Base-by-base conservation (phyloP, 30 jellyfish, hydroid and myxozoan species). In the Hydractinia symbiolongicarpus region DNA sequence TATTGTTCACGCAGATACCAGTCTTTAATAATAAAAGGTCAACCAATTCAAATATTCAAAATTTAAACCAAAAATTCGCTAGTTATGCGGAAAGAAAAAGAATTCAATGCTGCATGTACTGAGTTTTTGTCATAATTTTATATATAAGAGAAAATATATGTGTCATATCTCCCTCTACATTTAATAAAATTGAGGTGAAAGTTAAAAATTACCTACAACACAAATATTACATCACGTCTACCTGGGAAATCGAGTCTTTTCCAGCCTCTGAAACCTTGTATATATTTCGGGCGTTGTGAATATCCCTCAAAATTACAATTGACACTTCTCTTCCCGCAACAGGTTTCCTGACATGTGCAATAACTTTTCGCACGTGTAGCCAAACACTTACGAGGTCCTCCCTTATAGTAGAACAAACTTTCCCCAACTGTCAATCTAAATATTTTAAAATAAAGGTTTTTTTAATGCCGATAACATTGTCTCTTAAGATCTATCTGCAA, bases 171-270 rank as follows among this genome's bases (percentile, higher is more conserved):
- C 44, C 44, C 44, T 30, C 2, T 30, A 30, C 44, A 30, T 30
- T 30, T n/a, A n/a, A n/a, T n/a, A 30, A 30, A 30, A 30, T 30
- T 30, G 44, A 30, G 44, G 44, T 30, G 44, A 30, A 1, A 30
- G 44, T 30, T 30, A 30, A 30, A 30, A 30, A 30, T 30, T 30
- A 30, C 44, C 44, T 2, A 30, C 44, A 30, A 30, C 44, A 30
- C 44, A 30, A 30, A 30, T 30, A 30, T 30, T 30, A 30, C 44
- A 30, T 30, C 44, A 30, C 44, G 44, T 30, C 79, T 86, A 58
- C 96, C 96, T 5, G 96, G 96, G 56, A 89, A 89, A 49, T 77
- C 88, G 40, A 89, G 77, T 50, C 78, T 82, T 49, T 72, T 83
- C 94, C 95, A 89, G 4, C 66, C 71, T 64, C 78, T 54, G 56